These are phyloP conservation scores for Heliconius hortense DNA, from an alignment of 2,888 invertebrate species.

Conservation along the genomic window DNA sequence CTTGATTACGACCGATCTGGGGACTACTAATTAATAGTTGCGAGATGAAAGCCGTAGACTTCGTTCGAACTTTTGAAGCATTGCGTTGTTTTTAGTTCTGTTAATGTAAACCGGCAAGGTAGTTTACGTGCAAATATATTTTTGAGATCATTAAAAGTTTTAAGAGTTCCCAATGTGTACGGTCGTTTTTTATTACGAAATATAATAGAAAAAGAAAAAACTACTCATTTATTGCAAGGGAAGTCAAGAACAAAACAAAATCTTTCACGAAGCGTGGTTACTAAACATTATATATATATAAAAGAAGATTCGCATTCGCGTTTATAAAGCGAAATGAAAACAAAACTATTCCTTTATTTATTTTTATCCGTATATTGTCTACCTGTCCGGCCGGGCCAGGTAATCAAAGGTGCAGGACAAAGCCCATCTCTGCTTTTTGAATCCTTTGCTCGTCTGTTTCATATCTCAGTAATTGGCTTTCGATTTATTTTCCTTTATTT, in stretches of 20 bases:
- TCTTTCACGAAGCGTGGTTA: slow-evolving; percentile 39
- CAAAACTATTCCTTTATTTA: slow-evolving; percentile 54
- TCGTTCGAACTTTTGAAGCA: slow-evolving; percentile 47
- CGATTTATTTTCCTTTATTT: slow-evolving; percentile 60
- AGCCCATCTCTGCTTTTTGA: slow-evolving; percentile 72
- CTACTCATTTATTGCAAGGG: slow-evolving; percentile 30
- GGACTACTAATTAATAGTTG: slow-evolving; percentile 75
- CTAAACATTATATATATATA: slow-evolving; percentile 46
- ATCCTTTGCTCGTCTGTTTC: slow-evolving; percentile 67
- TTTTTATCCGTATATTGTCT: slow-evolving; percentile 54
- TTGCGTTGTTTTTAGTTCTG: slow-evolving; percentile 46
- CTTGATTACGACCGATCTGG: slow-evolving; percentile 75
- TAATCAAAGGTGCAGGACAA: slow-evolving; percentile 79
- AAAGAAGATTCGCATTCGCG: slow-evolving; percentile 44
- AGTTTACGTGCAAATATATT: slow-evolving; percentile 36
- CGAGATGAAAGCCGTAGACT: slow-evolving; percentile 61
- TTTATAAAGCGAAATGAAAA: slow-evolving; percentile 47
- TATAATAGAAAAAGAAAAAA: slow-evolving; percentile 21
- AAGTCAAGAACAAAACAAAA: slow-evolving; percentile 41
- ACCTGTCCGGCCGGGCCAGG: slow-evolving; percentile 53
- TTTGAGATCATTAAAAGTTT: slow-evolving; percentile 44
- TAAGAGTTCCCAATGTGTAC: slow-evolving; percentile 28
- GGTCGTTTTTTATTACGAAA: slow-evolving; percentile 15
- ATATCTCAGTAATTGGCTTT: slow-evolving; percentile 75
- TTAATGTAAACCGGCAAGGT: slow-evolving; percentile 40